phyloP scores from a whole-genome alignment of 2,113 vertebrate species.

The Neogobius melanostomus region DNA sequence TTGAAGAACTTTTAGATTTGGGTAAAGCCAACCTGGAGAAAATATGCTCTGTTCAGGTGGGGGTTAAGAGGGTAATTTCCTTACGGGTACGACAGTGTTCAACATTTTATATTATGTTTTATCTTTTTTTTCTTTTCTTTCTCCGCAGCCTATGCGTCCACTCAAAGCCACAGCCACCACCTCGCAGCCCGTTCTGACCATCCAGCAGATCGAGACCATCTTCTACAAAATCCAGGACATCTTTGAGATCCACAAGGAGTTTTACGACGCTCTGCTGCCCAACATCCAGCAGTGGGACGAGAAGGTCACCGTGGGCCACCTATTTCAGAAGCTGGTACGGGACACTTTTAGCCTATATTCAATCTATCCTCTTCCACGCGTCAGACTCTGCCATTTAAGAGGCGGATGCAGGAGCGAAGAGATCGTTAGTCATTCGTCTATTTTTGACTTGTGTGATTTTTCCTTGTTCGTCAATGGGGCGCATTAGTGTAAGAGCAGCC shows the following conservation, averaged over 20 bases:
- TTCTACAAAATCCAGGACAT: conserved; percentile 99
- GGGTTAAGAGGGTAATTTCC: too few relatives aligned
- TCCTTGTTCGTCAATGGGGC: neutral
- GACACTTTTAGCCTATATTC: conserved; percentile 2
- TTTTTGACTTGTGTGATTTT: neutral
- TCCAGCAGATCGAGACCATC: conserved; percentile 95
- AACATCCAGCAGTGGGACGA: conserved; percentile 96
- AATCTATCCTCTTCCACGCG: neutral
- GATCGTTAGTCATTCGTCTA: conserved; percentile 3
- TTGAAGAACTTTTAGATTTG: neutral
- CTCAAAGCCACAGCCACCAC: conserved; percentile 94
- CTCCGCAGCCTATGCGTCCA: conserved; percentile 90
- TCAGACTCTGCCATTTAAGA: conserved; percentile 1
- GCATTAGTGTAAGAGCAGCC: neutral
- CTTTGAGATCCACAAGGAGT: conserved; percentile 95
- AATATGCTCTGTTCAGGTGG: too few relatives aligned
- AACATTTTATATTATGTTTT: neutral
- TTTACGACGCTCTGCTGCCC: conserved; percentile 90
- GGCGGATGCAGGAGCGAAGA: conserved; percentile 6
- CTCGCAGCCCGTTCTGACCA: conserved; percentile 93
- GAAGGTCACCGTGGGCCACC: conserved; percentile 91
- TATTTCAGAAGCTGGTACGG: conserved; percentile 97
- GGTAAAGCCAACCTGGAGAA: too few relatives aligned
- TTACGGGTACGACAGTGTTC: neutral
- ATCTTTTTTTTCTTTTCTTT: neutral